Evolutionary conservation across 2,888 invertebrate species (phyloP), one percentile per base, ranked within the genome.

Genomic region (Neocrepidodera transversa): DNA sequence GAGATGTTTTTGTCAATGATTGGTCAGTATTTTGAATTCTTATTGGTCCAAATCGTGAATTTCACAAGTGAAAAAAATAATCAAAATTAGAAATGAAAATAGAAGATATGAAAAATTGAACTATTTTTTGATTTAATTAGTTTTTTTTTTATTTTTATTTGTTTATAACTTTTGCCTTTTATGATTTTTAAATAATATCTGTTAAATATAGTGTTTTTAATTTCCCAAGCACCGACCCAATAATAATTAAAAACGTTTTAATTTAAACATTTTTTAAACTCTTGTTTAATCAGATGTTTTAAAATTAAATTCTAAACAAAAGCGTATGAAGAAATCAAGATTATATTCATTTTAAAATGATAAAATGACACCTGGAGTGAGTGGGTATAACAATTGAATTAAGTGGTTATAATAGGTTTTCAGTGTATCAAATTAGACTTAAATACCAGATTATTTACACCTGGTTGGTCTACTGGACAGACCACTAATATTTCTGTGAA

Each of bases 341-440:
- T 53, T 53, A 53, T 20, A 30, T 28, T 23, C 42, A 43, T 18
- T 52, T 43, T n/a, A 30, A 35, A 18, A 18, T 53, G 43, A 43
- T 30, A n/a, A 20, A 32, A 32, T 53, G 53, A 53, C 53, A 35
- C 43, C 43, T 43, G 20, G 16, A 53, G 43, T 35, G 43, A 43
- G 43, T 35, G 32, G 50, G 54, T 30, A 36, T 54, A 26, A 36
- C 54, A 54, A 54, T 54, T 54, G 54, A 54, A 54, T 54, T 54
- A 54, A 54, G 45, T 45, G 47, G 35, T 45, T 30, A 17, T 53
- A 43, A 45, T 43, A 43, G 32, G 32, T 35, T 36, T 45, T 54
- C 18, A 18, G 23, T 54, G 54, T 47, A 36, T 36, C 30, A 45
- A 54, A 54, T 53, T 13, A 16, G 45, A 45, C 18, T 14, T 40